Evolutionary conservation across 2,888 invertebrate genomes (phyloP), one percentile per base, ranked within the genome.

Genomic region (Polietes domitor): DNA sequence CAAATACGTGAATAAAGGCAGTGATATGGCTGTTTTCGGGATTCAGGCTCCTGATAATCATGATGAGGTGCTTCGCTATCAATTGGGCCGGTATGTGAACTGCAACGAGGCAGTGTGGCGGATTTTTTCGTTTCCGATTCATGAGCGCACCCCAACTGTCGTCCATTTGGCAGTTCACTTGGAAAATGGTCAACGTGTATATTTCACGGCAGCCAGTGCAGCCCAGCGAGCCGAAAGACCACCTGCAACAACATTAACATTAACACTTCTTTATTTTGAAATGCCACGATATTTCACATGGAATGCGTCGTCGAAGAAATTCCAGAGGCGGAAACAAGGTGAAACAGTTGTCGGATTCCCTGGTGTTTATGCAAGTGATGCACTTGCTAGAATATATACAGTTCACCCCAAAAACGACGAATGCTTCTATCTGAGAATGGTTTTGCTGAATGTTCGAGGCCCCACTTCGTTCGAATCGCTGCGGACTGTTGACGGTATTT

Each of bases 301-400:
- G 80, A 82, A 82, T 58, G 26, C 37, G 28, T 88, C 88, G 76
- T 86, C 87, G 77, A 90, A 88, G 79, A 87, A 87, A 85, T 91
- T 88, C 80, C 83, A 88, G 87, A 85, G 89, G 74, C 87, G 90
- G 32, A 89, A n/a, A n/a, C n/a, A n/a, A n/a, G n/a, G n/a, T n/a
- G n/a, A n/a, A n/a, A n/a, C n/a, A n/a, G n/a, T n/a, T n/a, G n/a
- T n/a, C n/a, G n/a, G n/a, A n/a, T n/a, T n/a, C n/a, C n/a, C n/a
- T n/a, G n/a, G n/a, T n/a, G n/a, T n/a, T n/a, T n/a, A n/a, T n/a
- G n/a, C n/a, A n/a, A n/a, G n/a, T n/a, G n/a, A n/a, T n/a, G n/a
- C n/a, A n/a, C n/a, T n/a, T n/a, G n/a, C n/a, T n/a, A n/a, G n/a
- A n/a, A n/a, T n/a, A n/a, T n/a, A n/a, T n/a, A n/a, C n/a, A n/a